Evolutionary conservation across 1,140 invertebrate genomes (phyloP).

Genomic region (Globodera rostochiensis): DNA sequence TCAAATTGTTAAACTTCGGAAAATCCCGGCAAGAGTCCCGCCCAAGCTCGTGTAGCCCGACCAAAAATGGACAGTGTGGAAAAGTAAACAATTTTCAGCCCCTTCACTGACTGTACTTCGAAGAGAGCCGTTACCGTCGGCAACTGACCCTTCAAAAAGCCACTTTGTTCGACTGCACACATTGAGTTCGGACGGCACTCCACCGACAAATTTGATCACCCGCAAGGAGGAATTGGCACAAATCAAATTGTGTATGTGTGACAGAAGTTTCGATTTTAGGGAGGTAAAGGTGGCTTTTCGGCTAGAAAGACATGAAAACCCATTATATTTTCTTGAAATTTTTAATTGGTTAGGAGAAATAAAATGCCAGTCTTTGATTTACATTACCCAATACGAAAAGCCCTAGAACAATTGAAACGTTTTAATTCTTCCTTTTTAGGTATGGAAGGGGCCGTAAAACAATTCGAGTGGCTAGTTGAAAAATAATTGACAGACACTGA

Average conservation of each 20-base stretch:
- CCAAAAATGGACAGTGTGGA: no score
- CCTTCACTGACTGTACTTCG: background rate
- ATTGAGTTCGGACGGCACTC: background rate
- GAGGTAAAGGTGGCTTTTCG: no score
- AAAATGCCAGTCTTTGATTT: no score
- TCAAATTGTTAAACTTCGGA: no score
- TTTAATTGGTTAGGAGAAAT: no score
- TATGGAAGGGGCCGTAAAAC: constrained; percentile 3
- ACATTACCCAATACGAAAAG: no score
- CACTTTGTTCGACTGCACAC: background rate
- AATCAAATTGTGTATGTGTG: background rate
- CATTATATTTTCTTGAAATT: no score
- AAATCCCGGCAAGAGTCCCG: no score
- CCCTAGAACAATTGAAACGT: no score
- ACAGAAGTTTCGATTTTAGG: no score
- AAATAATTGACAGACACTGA: background rate
- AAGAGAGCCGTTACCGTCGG: background rate
- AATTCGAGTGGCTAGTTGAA: background rate
- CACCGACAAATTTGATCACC: background rate
- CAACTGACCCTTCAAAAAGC: background rate
- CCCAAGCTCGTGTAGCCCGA: no score
- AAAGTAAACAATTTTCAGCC: background rate
- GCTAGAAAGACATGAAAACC: no score
- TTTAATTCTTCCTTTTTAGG: background rate
- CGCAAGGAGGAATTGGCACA: background rate